Evolutionary conservation across 2,797 vertebrate species (phyloP), one percentile per base, ranked within the genome.

Genomic region (Podargus strigoides): DNA sequence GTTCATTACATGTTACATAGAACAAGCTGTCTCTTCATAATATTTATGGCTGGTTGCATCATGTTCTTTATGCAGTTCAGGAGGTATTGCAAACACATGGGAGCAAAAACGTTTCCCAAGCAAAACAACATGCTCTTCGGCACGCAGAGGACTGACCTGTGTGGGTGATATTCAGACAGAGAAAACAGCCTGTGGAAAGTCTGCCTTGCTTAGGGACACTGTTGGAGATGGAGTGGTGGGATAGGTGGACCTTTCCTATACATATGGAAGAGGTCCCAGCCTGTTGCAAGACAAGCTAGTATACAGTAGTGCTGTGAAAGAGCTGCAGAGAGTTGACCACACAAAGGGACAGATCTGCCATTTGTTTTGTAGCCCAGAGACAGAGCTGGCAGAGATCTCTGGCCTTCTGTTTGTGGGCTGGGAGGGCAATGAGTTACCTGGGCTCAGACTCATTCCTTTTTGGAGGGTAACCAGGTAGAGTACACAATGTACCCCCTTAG

Each of bases 1-100:
- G 75, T 24, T 83, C 72, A 53, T 92, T 94, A n/a, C n/a, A n/a
- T n/a, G n/a, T n/a, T n/a, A n/a, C 89, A 58, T 72, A 93, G 75
- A 93, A 83, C 88, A 90, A 72, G 50, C 66, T 87, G 28, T 62
- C 79, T 85, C 93, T 63, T 91, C 41, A 24, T 42, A 69, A 2
- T 89, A 75, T 88, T 93, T 85, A 66, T 70, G 82, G 46, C 46
- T 47, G 70, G 44, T 39, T 83, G 53, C 27, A n/a, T 66, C 55
- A 9, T 1, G 0, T 84, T 83, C 78, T 83, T 58, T 83, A 16
- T 72, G 53, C 27, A 55, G 63, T 55, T 82, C 70, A 73, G 79
- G 68, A 89, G 42, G 42, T 79, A n/a, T 1, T 81, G 73, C 80
- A 66, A 90, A 53, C 46, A 49, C 53, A 44, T 14, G 70, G 39